Conservation (phyloP, 35 echinoderm and acorn worm species). For the Heliocidaris tuberculata region DNA sequence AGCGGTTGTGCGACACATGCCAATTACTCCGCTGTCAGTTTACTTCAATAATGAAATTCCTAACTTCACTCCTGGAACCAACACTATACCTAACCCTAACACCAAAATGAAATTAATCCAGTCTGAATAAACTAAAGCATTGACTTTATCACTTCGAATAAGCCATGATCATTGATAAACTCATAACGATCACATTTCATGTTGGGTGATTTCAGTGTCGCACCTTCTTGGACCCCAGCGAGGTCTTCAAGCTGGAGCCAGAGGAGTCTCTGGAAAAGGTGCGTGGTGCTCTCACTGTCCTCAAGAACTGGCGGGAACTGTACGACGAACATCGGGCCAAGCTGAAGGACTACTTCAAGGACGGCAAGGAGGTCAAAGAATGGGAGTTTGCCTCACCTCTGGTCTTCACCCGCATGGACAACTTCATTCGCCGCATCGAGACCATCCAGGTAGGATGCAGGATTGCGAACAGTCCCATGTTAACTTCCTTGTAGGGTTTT, state of each 20-base stretch:
- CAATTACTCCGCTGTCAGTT: no score
- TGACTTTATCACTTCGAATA: background rate
- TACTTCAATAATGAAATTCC: no score
- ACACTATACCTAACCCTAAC: no score
- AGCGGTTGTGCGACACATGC: no score
- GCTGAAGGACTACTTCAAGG: slow-evolving; percentile 94
- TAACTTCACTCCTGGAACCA: no score
- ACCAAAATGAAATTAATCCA: no score
- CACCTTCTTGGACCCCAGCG: slow-evolving; percentile 80
- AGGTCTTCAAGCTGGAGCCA: slow-evolving; percentile 95
- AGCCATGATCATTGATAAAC: background rate
- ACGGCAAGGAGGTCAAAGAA: slow-evolving; percentile 77
- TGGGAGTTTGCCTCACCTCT: slow-evolving; percentile 95
- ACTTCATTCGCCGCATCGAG: slow-evolving; percentile 75
- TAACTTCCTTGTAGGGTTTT: no score
- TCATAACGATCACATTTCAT: background rate
- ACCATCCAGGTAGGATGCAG: slow-evolving; percentile 70
- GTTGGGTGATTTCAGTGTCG: slow-evolving; percentile 52
- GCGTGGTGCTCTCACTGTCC: slow-evolving; percentile 62
- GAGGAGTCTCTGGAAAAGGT: slow-evolving; percentile 89
- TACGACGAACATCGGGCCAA: slow-evolving; percentile 83
- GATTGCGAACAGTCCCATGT: no score
- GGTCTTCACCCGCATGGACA: slow-evolving; percentile 85
- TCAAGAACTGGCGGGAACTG: slow-evolving; percentile 64
- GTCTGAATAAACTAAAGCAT: background rate